A percentile compares a stretch with the other conserved stretches of the same genome.
Conservation (phyloP, 2,113 vertebrate genomes). For the Nycticebus coucang region DNA sequence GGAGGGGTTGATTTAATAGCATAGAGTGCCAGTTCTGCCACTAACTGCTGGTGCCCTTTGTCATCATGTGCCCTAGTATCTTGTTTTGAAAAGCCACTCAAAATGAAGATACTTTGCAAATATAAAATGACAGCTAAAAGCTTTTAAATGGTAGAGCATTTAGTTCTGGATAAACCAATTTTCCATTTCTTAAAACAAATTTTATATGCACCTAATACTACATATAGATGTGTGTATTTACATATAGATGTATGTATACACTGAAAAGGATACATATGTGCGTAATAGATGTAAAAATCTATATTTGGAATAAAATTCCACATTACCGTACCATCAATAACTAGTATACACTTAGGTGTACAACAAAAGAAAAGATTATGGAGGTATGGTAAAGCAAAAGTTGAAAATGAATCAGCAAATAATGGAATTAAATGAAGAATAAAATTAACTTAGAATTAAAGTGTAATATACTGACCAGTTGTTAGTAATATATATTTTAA, state of each 20-base stretch:
- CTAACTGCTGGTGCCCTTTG: slow-evolving; percentile 29
- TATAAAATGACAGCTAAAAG: slow-evolving; percentile 2
- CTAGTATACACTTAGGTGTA: background rate
- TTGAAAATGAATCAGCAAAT: slow-evolving; percentile 7
- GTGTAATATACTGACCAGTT: background rate
- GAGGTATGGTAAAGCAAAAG: background rate
- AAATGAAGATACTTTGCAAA: slow-evolving; percentile 52
- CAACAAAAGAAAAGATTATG: background rate
- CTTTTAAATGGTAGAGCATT: slow-evolving; percentile 35
- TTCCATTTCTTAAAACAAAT: slow-evolving; percentile 36
- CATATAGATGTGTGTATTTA: background rate
- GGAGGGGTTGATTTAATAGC: slow-evolving; percentile 29
- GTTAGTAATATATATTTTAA: slow-evolving; percentile 37
- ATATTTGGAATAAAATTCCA: slow-evolving; percentile 6
- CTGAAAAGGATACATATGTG: background rate
- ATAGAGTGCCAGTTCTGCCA: slow-evolving; percentile 14
- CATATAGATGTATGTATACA: background rate
- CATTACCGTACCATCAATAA: background rate
- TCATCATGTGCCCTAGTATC: background rate
- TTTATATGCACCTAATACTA: background rate
- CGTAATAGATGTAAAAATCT: background rate
- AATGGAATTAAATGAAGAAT: slow-evolving; percentile 8
- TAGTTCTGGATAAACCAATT: background rate
- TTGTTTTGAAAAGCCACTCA: slow-evolving; percentile 44
- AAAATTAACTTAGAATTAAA: slow-evolving; percentile 30